phyloP scores from a whole-genome alignment of 2,888 invertebrate species.

The Apamea sordens region DNA sequence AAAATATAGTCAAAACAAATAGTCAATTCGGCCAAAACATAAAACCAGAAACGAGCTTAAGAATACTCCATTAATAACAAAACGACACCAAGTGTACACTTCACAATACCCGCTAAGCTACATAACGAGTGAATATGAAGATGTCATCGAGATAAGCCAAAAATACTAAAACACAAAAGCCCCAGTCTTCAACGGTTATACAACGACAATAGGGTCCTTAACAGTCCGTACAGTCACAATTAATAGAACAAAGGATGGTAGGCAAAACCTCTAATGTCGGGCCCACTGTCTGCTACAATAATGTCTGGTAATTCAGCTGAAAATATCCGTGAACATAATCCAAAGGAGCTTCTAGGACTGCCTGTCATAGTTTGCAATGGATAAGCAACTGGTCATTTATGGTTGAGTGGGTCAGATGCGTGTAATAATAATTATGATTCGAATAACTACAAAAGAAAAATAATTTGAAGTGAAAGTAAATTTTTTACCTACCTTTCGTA shows the following conservation, averaged over 20 bases:
- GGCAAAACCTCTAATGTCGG: conserved; percentile 75
- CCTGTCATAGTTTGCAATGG: conserved; percentile 43
- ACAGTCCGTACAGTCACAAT: conserved; percentile 77
- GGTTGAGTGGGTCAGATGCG: conserved; percentile 1
- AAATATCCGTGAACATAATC: conserved; percentile 57
- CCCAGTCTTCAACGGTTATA: conserved; percentile 63
- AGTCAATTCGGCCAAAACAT: not conserved
- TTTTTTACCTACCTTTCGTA: no score
- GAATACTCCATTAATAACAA: conserved; percentile 13
- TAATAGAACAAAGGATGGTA: conserved; percentile 78
- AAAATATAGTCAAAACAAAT: conserved; percentile 1
- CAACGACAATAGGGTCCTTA: conserved; percentile 58
- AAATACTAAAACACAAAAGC: conserved; percentile 69
- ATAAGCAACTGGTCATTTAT: conserved; percentile 51
- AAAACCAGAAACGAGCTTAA: not conserved
- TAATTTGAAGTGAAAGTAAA: no score
- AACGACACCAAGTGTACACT: conserved; percentile 32
- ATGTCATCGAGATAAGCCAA: conserved; percentile 67
- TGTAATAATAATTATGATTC: not conserved
- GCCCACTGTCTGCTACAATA: conserved; percentile 70
- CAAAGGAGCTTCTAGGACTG: conserved; percentile 40
- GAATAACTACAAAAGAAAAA: no score
- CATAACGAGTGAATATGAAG: conserved; percentile 50
- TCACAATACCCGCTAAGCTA: conserved; percentile 35
- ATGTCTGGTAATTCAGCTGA: conserved; percentile 70